Conservation (phyloP, 2,888 invertebrate species). For the Agrochola litura region DNA sequence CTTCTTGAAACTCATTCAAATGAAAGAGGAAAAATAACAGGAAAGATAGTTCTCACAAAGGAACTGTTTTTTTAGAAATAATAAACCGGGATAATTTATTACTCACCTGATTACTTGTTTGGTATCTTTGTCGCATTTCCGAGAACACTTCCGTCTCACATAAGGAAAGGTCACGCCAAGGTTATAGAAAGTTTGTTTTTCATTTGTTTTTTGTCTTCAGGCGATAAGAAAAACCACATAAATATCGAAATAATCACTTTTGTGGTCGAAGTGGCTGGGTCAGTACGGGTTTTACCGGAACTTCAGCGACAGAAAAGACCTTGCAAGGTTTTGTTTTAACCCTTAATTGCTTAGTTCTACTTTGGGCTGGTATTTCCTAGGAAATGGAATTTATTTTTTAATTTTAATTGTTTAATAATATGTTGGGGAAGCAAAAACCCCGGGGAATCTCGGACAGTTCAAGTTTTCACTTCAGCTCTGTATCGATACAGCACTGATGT, state of each 20-base stretch:
- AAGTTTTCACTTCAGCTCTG: neutral
- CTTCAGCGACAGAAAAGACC: constrained; percentile 35
- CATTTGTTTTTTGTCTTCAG: constrained; percentile 61
- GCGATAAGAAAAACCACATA: constrained; percentile 63
- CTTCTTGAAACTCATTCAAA: constrained; percentile 45
- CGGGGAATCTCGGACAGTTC: neutral
- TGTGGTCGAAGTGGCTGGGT: constrained; percentile 44
- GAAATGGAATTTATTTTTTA: neutral
- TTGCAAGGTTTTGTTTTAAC: constrained; percentile 54
- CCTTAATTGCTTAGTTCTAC: constrained; percentile 52
- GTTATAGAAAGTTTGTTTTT: constrained; percentile 67
- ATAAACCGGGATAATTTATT: constrained; percentile 33
- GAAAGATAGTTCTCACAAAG: constrained; percentile 33
- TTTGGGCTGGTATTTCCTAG: constrained; percentile 39
- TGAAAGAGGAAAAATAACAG: constrained; percentile 51
- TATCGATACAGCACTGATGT: neutral
- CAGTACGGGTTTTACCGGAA: constrained; percentile 58
- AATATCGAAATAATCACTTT: constrained; percentile 52
- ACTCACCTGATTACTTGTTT: constrained; percentile 45
- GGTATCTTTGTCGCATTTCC: constrained; percentile 57
- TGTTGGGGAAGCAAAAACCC: neutral
- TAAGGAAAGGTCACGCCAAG: constrained; percentile 65
- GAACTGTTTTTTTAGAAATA: constrained; percentile 53
- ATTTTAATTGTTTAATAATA: neutral
- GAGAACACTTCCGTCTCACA: constrained; percentile 54